Evolutionary conservation across 2,888 invertebrate genomes (phyloP).

Genomic region (Eristalinus sepulchralis): DNA sequence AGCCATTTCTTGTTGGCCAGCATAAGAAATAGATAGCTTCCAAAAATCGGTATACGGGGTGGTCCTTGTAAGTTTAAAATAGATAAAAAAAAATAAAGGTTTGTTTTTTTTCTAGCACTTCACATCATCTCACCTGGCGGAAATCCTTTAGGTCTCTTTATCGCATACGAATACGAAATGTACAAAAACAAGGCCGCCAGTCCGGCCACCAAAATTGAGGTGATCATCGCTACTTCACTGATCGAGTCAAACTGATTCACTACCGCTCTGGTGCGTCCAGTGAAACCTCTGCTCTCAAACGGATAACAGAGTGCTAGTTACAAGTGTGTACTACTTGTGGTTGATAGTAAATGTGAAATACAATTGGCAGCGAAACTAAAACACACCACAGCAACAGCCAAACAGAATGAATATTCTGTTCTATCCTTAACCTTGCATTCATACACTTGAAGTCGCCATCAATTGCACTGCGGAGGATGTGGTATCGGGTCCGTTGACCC

Average conservation of each 20-base stretch:
- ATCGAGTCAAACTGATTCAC: conserved; percentile 39
- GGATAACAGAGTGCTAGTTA: neutral
- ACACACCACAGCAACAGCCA: neutral
- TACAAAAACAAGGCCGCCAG: conserved; percentile 79
- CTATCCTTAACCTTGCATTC: neutral
- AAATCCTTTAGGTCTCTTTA: conserved; percentile 81
- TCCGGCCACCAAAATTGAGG: conserved; percentile 77
- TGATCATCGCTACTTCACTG: conserved; percentile 74
- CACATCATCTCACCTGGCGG: conserved; percentile 83
- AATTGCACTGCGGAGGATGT: neutral
- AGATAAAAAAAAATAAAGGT: neutral
- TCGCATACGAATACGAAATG: conserved; percentile 79
- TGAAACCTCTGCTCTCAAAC: conserved; percentile 4
- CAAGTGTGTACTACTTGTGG: neutral
- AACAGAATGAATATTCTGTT: neutral
- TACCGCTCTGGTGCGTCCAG: conserved; percentile 8
- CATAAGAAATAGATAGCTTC: conserved; percentile 84
- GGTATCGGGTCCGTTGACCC: neutral
- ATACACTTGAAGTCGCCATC: neutral
- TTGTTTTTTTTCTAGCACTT: neutral
- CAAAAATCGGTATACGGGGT: conserved; percentile 84
- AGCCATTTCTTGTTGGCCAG: conserved; percentile 82
- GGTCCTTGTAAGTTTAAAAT: conserved; percentile 81
- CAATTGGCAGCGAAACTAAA: neutral
- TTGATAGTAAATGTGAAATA: neutral